Evolutionary conservation across 1,140 invertebrate genomes (phyloP).

Genomic region (Procambarus virginalis): DNA sequence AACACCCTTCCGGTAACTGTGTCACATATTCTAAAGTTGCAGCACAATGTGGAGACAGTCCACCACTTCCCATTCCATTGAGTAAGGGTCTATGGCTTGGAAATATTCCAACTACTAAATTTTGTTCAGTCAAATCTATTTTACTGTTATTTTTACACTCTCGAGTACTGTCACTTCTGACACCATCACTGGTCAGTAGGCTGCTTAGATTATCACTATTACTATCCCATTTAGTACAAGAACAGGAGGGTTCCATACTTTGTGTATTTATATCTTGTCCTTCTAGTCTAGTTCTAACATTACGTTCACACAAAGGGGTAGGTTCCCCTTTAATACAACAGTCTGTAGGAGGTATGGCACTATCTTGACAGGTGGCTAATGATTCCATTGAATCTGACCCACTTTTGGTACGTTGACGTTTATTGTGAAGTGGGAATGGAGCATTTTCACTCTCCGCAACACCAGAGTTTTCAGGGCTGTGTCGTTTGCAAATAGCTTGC

Average conservation of each 20-base stretch:
- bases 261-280: constrained; percentile 26
- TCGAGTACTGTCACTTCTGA: constrained; percentile 39
- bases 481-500: constrained; percentile 48
- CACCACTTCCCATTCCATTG: constrained; percentile 32
- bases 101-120: constrained; percentile 15
- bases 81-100: constrained; percentile 4
- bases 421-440: constrained; percentile 47
- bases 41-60: constrained; percentile 57
- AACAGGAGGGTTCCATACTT: constrained; percentile 48
- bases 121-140: constrained; percentile 27
- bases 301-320: constrained; percentile 57
- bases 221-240: constrained; percentile 45
- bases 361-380: constrained; percentile 37
- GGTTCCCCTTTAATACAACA: constrained; percentile 46
- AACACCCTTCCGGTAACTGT: constrained; percentile 68
- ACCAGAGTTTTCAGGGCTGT: constrained; percentile 47
- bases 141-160: constrained; percentile 37
- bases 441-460: constrained; percentile 58
- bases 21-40: constrained; percentile 69
- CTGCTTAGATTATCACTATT: constrained; percentile 40
- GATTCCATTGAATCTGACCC: constrained; percentile 56
- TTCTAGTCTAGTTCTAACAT: constrained; percentile 57
- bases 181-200: constrained; percentile 31
- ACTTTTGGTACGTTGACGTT: constrained; percentile 60
- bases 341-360: constrained; percentile 44